Base-by-base conservation (phyloP, 2,113 vertebrate genomes). In the Tichodroma muraria region DNA sequence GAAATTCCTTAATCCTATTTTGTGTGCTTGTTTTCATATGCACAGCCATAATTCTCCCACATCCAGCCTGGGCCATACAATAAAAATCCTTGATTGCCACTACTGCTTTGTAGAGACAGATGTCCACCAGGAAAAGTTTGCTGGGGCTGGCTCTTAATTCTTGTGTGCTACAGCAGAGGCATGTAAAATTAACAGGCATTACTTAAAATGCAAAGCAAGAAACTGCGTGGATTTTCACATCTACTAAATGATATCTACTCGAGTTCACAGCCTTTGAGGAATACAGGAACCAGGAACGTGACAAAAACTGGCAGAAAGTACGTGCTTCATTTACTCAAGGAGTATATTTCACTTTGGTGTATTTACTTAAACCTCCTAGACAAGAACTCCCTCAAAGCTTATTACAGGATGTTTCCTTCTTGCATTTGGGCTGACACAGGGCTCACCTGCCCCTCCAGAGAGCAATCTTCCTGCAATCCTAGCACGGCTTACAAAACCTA, bases 1-100 rank as follows among this genome's bases (percentile, higher is more conserved):
- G 79, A 71, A 80, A 89, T 86, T 45, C 83, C 66, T 90, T 97
- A 96, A 97, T 95, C 95, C 90, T 88, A 37, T 94, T 94, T 83
- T 33, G 56, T 57, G 79, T 5, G 25, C 77, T 69, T 50, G 37
- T 70, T 96, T 83, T 92, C 75, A 66, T 45, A 68, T 7, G 37
- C 61, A 30, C 33, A 31, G 64, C 38, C 71, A 70, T 50, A 31
- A 25, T 22, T 85, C 75, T 83, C 28, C 45, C 45, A 61, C 49
- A 15, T 3, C 22, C 24, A 91, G 84, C 35, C 71, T 12, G 15
- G 17, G 15, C 54, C 31, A 17, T 23, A 9, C 20, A 50, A 33
- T n/a, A 79, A 60, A 78, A 83, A 35, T 22, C 66, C 21, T 31
- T 27, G 33, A n/a, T 59, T 59, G 69, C 47, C 2, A 6, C n/a